Evolutionary conservation across 92 coral and sea anemone species (phyloP).

Genomic region (Phymanthus crucifer): DNA sequence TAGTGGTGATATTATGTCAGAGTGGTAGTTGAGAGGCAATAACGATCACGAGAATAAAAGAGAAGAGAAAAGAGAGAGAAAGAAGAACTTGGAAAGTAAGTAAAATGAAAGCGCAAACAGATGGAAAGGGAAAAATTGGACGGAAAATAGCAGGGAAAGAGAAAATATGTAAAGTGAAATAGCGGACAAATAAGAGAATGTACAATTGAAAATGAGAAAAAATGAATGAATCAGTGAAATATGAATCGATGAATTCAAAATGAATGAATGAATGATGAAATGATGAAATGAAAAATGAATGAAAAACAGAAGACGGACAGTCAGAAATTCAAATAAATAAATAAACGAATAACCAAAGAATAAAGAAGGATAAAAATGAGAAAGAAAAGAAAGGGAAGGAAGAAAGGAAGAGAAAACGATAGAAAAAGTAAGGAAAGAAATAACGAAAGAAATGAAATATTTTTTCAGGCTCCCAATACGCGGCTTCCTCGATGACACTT

Average conservation of each 20-base stretch:
- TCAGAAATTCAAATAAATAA: too few species aligned
- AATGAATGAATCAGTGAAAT: neutral
- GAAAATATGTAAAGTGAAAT: neutral
- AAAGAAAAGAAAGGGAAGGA: too few species aligned
- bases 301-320: neutral
- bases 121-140: neutral
- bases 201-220: too few species aligned
- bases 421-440: too few species aligned
- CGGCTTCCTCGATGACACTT: too few species aligned
- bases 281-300: neutral
- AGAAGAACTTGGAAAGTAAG: neutral
- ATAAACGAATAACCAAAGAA: too few species aligned
- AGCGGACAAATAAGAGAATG: neutral
- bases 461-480: too few species aligned
- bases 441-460: too few species aligned
- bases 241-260: neutral
- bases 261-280: neutral
- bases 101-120: neutral
- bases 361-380: too few species aligned
- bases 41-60: neutral
- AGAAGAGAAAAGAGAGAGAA: neutral
- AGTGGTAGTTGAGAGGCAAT: neutral
- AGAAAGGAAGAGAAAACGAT: too few species aligned
- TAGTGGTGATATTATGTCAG: too few species aligned
- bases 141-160: neutral